Base-by-base conservation (phyloP, 2,113 vertebrate species). In the Datnioides undecimradiatus region DNA sequence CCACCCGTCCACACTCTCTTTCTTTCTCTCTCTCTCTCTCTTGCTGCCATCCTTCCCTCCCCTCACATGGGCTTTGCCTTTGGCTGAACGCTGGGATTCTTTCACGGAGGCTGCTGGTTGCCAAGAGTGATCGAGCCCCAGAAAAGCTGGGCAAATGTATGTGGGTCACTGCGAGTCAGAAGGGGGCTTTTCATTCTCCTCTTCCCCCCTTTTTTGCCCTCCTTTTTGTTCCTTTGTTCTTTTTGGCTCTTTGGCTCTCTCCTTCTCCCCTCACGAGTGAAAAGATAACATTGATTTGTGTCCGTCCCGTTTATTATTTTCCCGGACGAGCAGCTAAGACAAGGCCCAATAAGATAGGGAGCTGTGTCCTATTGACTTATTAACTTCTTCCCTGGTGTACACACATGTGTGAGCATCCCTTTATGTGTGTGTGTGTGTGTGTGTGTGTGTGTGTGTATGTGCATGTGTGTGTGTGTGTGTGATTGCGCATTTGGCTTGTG, bases 31-130 rank as follows among this genome's bases (percentile, higher is more conserved):
- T 3, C 67, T 46, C 62, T 45, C 70, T 62, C 58, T 40, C 69
- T 21, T 75, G 25, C 72, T 78, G 36, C 82, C 75, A 63, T 76
- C 76, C 73, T 52, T 27, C 51, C 72, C 71, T 16, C 66, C 73
- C 64, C 73, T 74, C 88, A 84, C 88, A 83, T 69, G 62, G 88
- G 89, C 87, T 90, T 92, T 94, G 93, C 93, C 90, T 93, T 93
- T 95, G 94, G 94, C 93, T 92, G 92, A 90, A 92, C 88, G 91
- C 87, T 93, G 86, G 83, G 91, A 95, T 95, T 95, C 94, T 95
- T 95, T 94, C 92, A 90, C 93, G 83, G 88, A 85, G 92, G 89
- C 88, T 93, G 89, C 87, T 54, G 81, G 95, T 95, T 95, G 93
- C 93, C 95, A 95, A 88, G 92, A 93, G 87, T 85, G 91, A 79